Evolutionary conservation across 2,888 invertebrate species (phyloP), one percentile per base, ranked within the genome.

Genomic region (Notocelia uddmanniana): DNA sequence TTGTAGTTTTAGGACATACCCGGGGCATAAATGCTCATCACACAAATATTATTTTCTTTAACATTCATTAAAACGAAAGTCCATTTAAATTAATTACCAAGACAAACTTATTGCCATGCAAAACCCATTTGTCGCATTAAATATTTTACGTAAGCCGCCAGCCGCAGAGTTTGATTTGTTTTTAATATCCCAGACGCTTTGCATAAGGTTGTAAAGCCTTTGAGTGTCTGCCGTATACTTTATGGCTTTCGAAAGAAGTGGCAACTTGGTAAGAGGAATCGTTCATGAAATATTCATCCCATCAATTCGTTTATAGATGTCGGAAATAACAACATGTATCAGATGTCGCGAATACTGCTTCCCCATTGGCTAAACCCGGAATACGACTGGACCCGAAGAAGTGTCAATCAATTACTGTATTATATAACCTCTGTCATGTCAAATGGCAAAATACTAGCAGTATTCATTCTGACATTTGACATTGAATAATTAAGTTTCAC

Each of bases 141-240:
- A 58, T 26, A 58, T 68, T 68, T 68, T 34, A 68, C 58, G 19
- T 19, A 37, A 60, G 50, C 52, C 15, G 50, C 11, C 63, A 21
- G n/a, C 45, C 8, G 19, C 26, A 11, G 8, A 18, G 67, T 69
- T 69, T 69, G 18, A 63, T 63, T 57, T 48, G 63, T 50, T 69
- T 69, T 69, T 69, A 64, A 69, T 58, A 64, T 64, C 57, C 69
- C 69, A 26, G 69, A 41, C 62, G 11, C 34, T 69, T 68, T 52
- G 21, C 48, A 62, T 54, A 63, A 64, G 63, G 55, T 0, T 26
- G 54, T 58, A 63, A 64, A 64, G 34, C 57, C 26, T 50, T 50
- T 50, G 34, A 69, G 52, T 48, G 23, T 23, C 34, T 58, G 26
- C n/a, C 37, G 23, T 64, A 48, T 37, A 64, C 37, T 37, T 37